These are phyloP conservation scores for Liopterus haemorrhoidalis DNA, from an alignment of 2,888 invertebrate genomes.

Conservation along the genomic window DNA sequence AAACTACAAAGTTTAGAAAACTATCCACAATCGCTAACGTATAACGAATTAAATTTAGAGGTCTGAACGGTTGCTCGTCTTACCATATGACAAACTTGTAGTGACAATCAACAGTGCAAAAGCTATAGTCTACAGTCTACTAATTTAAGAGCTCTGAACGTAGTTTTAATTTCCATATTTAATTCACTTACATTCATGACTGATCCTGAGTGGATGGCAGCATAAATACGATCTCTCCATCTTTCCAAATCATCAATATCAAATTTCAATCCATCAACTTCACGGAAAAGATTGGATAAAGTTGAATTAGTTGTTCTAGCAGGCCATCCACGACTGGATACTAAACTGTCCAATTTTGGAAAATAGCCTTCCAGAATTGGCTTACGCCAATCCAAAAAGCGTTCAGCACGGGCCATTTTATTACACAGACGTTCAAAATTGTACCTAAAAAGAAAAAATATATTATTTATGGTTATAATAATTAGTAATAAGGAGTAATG, in stretches of 20 bases:
- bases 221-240: constrained; percentile 68
- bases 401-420: constrained; percentile 56
- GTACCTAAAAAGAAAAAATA: constrained; percentile 50
- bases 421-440: constrained; percentile 72
- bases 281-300: constrained; percentile 60
- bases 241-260: constrained; percentile 65
- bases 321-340: constrained; percentile 71
- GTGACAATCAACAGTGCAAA: too few species aligned
- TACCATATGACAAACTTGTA: too few species aligned
- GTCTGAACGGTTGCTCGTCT: too few species aligned
- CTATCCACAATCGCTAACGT: too few species aligned
- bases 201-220: constrained; percentile 61
- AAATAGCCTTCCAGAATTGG: constrained; percentile 76
- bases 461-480: background rate
- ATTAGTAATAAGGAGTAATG: background rate
- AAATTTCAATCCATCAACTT: constrained; percentile 58
- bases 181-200: constrained; percentile 50
- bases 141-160: background rate
- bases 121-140: too few species aligned
- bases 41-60: too few species aligned
- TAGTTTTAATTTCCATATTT: background rate
- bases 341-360: constrained; percentile 74
- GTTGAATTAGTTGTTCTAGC: constrained; percentile 56
- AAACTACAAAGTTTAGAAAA: too few species aligned
- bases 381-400: constrained; percentile 59